These are phyloP conservation scores for Galaxea fascicularis DNA, from an alignment of 92 coral and sea anemone species.

Conservation along the genomic window DNA sequence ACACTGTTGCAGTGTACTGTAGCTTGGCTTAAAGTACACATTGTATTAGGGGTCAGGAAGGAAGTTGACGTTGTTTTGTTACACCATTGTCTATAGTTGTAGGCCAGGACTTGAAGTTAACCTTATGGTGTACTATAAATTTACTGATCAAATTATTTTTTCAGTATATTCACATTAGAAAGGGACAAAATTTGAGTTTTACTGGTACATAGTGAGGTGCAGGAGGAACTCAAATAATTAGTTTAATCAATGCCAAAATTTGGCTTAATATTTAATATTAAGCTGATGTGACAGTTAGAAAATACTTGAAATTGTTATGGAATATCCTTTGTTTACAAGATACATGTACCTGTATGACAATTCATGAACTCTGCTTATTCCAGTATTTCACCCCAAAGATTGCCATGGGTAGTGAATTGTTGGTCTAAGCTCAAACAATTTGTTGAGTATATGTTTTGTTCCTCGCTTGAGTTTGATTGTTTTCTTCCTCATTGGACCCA, in stretches of 20 bases:
- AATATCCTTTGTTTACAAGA: constrained; percentile 4
- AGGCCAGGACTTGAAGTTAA: constrained; percentile 6
- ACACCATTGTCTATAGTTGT: constrained; percentile 6
- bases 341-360: constrained; percentile 10
- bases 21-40: neutral
- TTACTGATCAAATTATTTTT: neutral
- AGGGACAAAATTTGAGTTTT: neutral
- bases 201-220: neutral
- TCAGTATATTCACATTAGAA: constrained; percentile 11
- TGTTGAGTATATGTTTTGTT: no score
- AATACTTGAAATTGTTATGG: neutral
- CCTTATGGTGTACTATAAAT: constrained; percentile 9
- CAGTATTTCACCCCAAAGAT: constrained; percentile 12
- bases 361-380: constrained; percentile 11
- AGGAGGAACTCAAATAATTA: constrained; percentile 5
- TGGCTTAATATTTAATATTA: no score
- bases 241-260: constrained; percentile 8
- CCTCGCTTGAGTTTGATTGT: constrained; percentile 17
- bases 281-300: constrained; percentile 11
- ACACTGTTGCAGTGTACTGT: constrained; percentile 13
- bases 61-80: constrained; percentile 8
- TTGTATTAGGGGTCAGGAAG: constrained; percentile 14
- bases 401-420: neutral
- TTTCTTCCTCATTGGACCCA: constrained; percentile 4
- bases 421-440: constrained; percentile 8